phyloP scores from a whole-genome alignment of 2,888 invertebrate species.

The Chloroclysta siterata region DNA sequence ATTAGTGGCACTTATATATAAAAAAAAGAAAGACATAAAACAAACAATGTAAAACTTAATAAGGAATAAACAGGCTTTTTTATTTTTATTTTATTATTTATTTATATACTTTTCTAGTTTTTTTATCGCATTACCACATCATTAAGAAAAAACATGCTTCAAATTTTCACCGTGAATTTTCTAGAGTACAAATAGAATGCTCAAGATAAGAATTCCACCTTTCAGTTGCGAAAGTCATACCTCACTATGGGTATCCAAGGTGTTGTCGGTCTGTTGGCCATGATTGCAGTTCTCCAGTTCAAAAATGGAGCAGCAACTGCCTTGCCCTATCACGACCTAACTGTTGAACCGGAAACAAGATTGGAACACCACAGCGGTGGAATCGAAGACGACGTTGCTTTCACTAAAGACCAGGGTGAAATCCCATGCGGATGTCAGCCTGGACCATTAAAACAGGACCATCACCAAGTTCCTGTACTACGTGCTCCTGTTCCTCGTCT shows the following conservation, averaged over 20 bases:
- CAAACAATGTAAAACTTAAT: too few relatives aligned
- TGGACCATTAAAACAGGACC: neutral
- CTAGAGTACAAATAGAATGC: neutral
- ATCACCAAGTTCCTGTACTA: neutral
- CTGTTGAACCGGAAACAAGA: neutral
- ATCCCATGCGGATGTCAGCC: neutral
- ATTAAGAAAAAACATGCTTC: neutral
- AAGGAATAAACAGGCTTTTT: too few relatives aligned
- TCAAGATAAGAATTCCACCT: neutral
- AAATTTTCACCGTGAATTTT: neutral
- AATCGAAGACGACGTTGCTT: neutral
- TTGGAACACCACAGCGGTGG: neutral
- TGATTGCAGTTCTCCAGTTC: slow-evolving; percentile 7
- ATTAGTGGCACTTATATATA: too few relatives aligned
- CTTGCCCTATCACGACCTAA: neutral
- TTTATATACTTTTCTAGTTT: too few relatives aligned
- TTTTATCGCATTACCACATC: neutral
- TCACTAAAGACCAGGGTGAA: neutral
- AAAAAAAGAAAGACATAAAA: too few relatives aligned
- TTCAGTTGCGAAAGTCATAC: neutral
- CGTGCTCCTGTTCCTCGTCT: neutral
- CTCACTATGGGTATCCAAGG: slow-evolving; percentile 1
- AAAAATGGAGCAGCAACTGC: neutral
- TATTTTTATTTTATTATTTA: too few relatives aligned
- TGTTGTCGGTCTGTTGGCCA: neutral